A percentile compares a stretch with the other conserved stretches of the same genome.
Conservation (phyloP, 2,113 vertebrate genomes). For the Baryphthengus martii region DNA sequence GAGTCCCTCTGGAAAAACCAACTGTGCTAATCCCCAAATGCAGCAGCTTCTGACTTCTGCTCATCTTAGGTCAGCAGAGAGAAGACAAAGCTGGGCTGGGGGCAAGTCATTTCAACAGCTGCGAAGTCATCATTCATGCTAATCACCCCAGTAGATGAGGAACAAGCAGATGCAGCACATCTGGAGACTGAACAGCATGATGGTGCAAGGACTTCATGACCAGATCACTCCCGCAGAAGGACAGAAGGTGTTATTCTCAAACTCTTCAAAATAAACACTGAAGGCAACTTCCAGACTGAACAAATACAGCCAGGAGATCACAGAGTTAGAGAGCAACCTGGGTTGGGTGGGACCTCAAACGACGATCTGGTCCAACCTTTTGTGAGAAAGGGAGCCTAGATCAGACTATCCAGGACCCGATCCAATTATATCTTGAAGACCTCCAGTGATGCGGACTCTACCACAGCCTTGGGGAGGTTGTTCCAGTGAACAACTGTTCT, state of each 20-base stretch:
- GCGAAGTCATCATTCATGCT: background rate
- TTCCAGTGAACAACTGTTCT: background rate
- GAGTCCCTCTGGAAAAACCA: background rate
- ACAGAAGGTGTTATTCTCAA: background rate
- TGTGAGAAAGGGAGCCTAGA: background rate
- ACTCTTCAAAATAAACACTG: background rate
- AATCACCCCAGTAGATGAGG: fast-evolving
- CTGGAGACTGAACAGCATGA: background rate
- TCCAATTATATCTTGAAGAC: background rate
- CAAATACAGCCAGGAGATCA: background rate
- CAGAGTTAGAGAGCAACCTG: background rate
- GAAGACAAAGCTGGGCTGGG: background rate
- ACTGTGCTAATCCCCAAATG: background rate
- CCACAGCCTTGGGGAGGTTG: background rate
- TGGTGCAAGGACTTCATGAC: background rate
- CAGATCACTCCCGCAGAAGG: background rate
- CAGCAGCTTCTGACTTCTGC: background rate
- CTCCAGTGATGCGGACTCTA: background rate
- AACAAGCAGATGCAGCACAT: background rate
- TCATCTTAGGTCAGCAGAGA: background rate
- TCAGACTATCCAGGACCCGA: background rate
- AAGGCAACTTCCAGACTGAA: background rate
- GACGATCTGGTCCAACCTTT: background rate
- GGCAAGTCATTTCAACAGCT: fast-evolving
- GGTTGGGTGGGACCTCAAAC: background rate